These are phyloP conservation scores for Rhyacophila evoluta DNA, from an alignment of 2,888 invertebrate species.

Conservation along the genomic window DNA sequence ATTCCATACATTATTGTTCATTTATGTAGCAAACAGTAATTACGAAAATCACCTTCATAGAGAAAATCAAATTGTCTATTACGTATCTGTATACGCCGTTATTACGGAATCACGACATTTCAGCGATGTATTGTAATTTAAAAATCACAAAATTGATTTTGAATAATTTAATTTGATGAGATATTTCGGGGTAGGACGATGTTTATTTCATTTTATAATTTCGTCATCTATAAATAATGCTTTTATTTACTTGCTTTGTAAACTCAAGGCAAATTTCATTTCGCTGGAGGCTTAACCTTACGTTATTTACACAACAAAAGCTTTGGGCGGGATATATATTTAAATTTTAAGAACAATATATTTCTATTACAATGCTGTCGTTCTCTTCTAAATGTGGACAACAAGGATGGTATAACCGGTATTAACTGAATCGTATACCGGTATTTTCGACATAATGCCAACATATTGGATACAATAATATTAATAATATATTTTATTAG, in stretches of 20 bases:
- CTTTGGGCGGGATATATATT: not conserved
- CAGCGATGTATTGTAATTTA: not conserved
- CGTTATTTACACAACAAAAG: conserved; percentile 12
- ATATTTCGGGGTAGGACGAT: not conserved
- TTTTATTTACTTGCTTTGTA: not conserved
- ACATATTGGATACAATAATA: no score
- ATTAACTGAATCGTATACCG: no score
- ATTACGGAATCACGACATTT: not conserved
- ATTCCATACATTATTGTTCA: no score
- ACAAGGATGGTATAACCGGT: no score
- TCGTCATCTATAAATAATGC: not conserved
- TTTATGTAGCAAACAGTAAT: no score
- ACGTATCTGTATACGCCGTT: not conserved
- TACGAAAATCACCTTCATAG: no score
- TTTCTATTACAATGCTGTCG: not conserved
- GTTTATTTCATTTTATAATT: conserved; percentile 1
- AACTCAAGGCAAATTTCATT: not conserved
- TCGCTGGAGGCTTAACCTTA: not conserved
- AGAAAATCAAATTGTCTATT: not conserved
- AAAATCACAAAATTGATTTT: not conserved
- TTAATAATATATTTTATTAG: no score
- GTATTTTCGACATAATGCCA: no score
- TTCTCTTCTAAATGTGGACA: no score
- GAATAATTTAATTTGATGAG: conserved; percentile 15
- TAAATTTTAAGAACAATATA: not conserved